Percentiles rank a stretch among this genome's conserved stretches.
phyloP scores from a whole-genome alignment of 1,140 invertebrate species.

The Zaprionus davidi region DNA sequence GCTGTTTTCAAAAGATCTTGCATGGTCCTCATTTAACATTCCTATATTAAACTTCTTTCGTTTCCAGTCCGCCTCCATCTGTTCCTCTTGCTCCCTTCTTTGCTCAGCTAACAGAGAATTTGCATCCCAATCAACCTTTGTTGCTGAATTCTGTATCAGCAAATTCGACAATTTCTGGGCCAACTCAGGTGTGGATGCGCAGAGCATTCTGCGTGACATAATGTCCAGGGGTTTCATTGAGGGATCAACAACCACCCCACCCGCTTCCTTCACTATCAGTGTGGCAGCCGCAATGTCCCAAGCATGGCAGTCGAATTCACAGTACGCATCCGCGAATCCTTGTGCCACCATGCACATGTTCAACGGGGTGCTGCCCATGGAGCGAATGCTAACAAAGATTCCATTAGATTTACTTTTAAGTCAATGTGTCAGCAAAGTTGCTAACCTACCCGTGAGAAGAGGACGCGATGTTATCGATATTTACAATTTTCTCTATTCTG shows the following conservation, averaged over 20 bases:
- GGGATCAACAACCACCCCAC: conserved; percentile 21
- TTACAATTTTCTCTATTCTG: conserved; percentile 88
- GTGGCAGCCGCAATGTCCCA: conserved; percentile 27
- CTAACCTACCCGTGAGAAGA: conserved; percentile 91
- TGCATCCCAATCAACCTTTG: background rate
- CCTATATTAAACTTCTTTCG: no score
- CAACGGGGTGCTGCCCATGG: conserved; percentile 4
- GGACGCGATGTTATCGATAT: conserved; percentile 50
- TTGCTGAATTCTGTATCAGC: background rate
- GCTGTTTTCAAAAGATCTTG: no score
- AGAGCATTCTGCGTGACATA: conserved; percentile 22
- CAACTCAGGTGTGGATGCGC: conserved; percentile 13
- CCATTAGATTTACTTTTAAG: background rate
- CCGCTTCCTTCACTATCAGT: conserved; percentile 19
- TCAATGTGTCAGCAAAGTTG: background rate
- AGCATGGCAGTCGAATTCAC: conserved; percentile 7
- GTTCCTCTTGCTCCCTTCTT: background rate
- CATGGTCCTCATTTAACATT: no score
- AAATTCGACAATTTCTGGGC: conserved; percentile 7
- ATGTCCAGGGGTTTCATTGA: conserved; percentile 11
- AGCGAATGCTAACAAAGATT: conserved; percentile 11
- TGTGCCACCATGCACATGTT: conserved; percentile 36
- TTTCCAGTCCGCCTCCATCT: background rate
- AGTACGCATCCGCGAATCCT: conserved; percentile 28
- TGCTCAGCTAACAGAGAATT: background rate